phyloP scores from a whole-genome alignment of 2,113 vertebrate genomes.

The Clarias batrachus region DNA sequence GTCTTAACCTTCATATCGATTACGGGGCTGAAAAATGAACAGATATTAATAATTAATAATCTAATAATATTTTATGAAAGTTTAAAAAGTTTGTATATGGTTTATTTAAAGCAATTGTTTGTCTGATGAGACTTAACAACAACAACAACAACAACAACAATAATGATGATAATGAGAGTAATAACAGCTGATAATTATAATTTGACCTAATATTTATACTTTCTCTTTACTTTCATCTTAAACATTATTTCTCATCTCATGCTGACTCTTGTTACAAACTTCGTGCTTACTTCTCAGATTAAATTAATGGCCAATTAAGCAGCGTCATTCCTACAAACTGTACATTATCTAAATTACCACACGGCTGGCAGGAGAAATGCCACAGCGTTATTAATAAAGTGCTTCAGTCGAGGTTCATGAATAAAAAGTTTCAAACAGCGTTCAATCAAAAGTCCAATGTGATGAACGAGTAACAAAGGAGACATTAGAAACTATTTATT shows the following conservation, averaged over 20 bases:
- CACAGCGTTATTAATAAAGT: constrained; percentile 53
- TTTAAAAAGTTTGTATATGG: not conserved
- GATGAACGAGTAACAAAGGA: not conserved
- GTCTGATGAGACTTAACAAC: too few species aligned
- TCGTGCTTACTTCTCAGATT: constrained; percentile 35
- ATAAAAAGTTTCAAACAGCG: constrained; percentile 41
- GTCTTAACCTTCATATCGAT: too few species aligned
- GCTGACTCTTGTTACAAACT: constrained; percentile 31
- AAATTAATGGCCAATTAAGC: constrained; percentile 49
- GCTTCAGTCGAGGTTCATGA: constrained; percentile 52
- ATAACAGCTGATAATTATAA: too few species aligned
- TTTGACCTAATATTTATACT: not conserved
- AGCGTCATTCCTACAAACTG: constrained; percentile 29
- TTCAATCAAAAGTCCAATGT: constrained; percentile 22
- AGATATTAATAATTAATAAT: not conserved
- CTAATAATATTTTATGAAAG: not conserved
- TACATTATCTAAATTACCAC: constrained; percentile 45
- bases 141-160: not conserved
- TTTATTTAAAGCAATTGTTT: too few species aligned
- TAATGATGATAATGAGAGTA: not conserved
- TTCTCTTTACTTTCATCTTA: not conserved
- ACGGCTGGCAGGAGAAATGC: constrained; percentile 36
- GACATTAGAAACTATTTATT: not conserved
- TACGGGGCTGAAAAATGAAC: not conserved
- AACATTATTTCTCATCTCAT: not conserved